These are phyloP conservation scores for Crenuchus spilurus DNA, from an alignment of 2,797 vertebrate species.

Conservation along the genomic window DNA sequence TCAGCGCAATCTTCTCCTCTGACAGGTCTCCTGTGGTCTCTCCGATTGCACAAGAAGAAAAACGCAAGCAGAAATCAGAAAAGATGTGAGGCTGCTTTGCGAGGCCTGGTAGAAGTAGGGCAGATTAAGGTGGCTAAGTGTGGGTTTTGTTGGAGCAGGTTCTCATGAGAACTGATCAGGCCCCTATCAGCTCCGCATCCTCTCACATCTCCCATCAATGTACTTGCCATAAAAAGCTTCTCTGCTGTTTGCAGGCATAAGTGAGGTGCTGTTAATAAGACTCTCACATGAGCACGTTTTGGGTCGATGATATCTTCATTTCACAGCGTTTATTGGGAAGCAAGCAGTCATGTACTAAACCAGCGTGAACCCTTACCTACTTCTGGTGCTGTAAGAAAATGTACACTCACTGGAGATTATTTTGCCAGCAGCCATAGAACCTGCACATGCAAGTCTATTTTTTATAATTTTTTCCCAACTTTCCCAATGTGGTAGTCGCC, in stretches of 20 bases:
- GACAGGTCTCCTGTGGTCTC: slow-evolving; percentile 76
- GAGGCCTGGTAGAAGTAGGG: slow-evolving; percentile 48
- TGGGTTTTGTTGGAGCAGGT: slow-evolving; percentile 34
- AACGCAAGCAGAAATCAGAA: slow-evolving; percentile 63
- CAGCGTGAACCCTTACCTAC: neutral
- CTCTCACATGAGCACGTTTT: neutral
- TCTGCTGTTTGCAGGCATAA: neutral
- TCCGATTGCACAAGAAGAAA: slow-evolving; percentile 71
- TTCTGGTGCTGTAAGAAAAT: neutral
- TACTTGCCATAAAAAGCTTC: neutral
- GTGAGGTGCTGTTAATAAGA: neutral
- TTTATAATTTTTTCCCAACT: too few species aligned
- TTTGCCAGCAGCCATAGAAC: too few species aligned
- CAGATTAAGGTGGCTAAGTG: slow-evolving; percentile 46
- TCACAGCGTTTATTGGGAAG: neutral
- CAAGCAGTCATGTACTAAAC: neutral
- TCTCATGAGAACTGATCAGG: slow-evolving; percentile 21
- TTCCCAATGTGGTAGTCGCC: too few species aligned
- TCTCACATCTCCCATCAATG: slow-evolving; percentile 1
- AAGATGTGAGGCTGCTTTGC: slow-evolving; percentile 30
- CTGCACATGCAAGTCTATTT: too few species aligned
- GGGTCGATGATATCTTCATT: neutral
- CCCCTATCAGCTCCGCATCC: slow-evolving; percentile 1
- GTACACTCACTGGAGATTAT: too few species aligned
- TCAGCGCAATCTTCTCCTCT: slow-evolving; percentile 63